Evolutionary conservation across 2,797 vertebrate species (phyloP), one percentile per base, ranked within the genome.

Genomic region (Iguana delicatissima): DNA sequence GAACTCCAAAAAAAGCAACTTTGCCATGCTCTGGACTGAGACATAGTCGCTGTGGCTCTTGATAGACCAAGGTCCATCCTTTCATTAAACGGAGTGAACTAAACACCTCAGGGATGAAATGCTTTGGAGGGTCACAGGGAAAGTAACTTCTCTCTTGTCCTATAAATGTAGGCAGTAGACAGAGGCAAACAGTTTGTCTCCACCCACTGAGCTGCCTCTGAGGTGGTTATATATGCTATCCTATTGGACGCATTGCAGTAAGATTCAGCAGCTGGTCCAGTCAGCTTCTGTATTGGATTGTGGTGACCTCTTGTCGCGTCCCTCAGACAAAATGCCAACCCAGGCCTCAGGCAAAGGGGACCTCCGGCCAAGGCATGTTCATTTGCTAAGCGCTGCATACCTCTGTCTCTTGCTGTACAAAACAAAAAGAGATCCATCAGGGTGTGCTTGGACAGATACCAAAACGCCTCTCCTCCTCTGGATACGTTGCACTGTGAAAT

Each of bases 401-500:
- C n/a, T 79, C 79, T 59, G 57, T 35, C 24, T 32, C 8, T 50
- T 13, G 72, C 81, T 50, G 57, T 1, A 6, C 32, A 20, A 62
- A 84, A 52, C n/a, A n/a, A 38, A 73, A 73, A 83, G 35, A 20
- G 26, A 26, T 1, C 6, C 22, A 14, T 22, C 2, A 9, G 57
- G 26, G 24, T 18, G 55, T 82, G 42, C 92, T 91, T 67, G 55
- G 76, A 38, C 46, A 95, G 84, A 64, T 73, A 29, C 0, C 0
- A 62, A 92, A 89, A 86, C 13, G 77, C 50, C 35, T 62, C 87
- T n/a, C 85, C 85, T 92, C 55, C 79, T 55, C 38, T 89, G 77
- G 32, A 93, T 89, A 59, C 2, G 90, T 88, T 55, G 82, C 86
- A 93, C 86, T 59, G 91, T 59, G 83, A 91, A 93, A 29, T 55